Evolutionary conservation across 1,140 invertebrate genomes (phyloP), one percentile per base, ranked within the genome.

Genomic region (Papilio helenus): DNA sequence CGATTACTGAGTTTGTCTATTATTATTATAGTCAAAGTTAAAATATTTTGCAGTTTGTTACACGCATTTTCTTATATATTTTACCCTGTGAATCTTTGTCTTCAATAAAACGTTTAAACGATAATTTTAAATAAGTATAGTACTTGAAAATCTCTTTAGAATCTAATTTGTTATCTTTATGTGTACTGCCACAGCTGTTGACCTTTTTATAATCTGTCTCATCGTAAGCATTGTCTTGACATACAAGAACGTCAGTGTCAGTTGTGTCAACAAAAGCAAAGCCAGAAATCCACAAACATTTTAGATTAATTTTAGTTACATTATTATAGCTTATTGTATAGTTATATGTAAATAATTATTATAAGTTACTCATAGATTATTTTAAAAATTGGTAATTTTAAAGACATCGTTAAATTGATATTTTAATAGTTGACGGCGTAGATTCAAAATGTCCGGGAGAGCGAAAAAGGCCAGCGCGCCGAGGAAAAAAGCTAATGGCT

Each of bases 401-500:
- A 23, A 58, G 55, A 58, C 58, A 26, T 65, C 23, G 55, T 77
- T 79, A 79, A 80, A 39, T 55, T 76, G 10, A 42, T 73, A 79
- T 23, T 68, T 46, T 55, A 58, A 58, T 76, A 29, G 16, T 79
- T 44, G 46, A 77, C 42, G 26, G 68, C 80, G 79, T 74, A 49
- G 76, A 65, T 72, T 72, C 23, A 88, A 82, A 84, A 93, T 93
- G 92, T 87, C 84, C 78, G 90, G 87, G 26, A 87, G 86, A 87
- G 90, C 72, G 46, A 93, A 93, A 87, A 95, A 94, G 80, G 87
- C 85, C 12, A 92, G 90, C 46, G 93, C 93, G 18, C 95, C 95
- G 58, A 96, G 95, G 84, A 96, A 96, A 84, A 95, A 94, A 80
- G 94, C 95, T 0, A 97, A 97, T 91, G 95, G 96, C 23, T 97